phyloP scores from a whole-genome alignment of 2,797 vertebrate genomes.

The Takifugu ocellatus region DNA sequence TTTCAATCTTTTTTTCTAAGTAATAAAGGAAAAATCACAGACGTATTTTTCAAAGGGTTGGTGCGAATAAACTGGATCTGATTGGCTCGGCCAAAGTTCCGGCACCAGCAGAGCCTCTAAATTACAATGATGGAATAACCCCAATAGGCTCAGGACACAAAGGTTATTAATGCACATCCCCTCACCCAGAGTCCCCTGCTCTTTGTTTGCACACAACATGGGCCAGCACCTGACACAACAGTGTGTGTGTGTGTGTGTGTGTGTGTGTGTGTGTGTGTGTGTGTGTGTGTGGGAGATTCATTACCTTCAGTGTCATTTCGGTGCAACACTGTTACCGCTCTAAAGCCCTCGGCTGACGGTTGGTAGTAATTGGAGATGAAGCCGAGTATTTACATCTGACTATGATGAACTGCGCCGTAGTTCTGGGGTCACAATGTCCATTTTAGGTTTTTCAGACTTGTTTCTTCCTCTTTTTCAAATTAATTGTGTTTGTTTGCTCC shows the following conservation, averaged over 20 bases:
- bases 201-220: conserved; percentile 1
- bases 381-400: conserved; percentile 8
- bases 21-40: too few relatives aligned
- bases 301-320: neutral
- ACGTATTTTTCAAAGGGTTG: too few relatives aligned
- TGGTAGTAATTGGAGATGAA: neutral
- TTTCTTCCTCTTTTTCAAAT: too few relatives aligned
- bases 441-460: too few relatives aligned
- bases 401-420: conserved; percentile 10
- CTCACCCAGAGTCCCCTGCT: conserved; percentile 2
- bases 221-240: conserved; percentile 1
- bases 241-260: conserved; percentile 11
- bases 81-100: neutral
- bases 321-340: neutral
- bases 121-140: too few relatives aligned
- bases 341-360: neutral
- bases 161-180: neutral
- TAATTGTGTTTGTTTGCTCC: too few relatives aligned
- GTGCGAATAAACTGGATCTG: neutral
- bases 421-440: neutral
- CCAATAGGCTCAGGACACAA: too few relatives aligned
- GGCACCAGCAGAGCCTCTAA: too few relatives aligned
- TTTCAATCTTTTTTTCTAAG: too few relatives aligned
- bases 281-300: neutral
- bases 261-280: neutral